Evolutionary conservation across 2,888 invertebrate species (phyloP), one percentile per base, ranked within the genome.

Genomic region (Pammene aurita): DNA sequence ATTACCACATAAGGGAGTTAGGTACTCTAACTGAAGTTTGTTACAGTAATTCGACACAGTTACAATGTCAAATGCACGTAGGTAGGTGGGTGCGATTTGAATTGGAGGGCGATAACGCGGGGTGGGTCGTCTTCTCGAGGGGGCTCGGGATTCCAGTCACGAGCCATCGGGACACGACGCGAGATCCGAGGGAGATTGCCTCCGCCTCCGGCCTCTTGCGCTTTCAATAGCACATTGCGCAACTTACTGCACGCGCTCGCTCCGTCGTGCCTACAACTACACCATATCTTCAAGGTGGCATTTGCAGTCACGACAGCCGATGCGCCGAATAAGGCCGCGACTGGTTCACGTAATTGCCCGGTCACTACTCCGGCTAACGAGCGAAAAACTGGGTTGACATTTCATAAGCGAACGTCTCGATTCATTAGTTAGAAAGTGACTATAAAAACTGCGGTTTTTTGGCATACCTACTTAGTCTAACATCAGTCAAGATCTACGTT

Each of bases 211-310:
- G 77, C 78, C 78, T 80, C 81, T 76, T 82, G 84, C 83, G 84
- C 84, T 84, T 86, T 86, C 85, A 84, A 85, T 86, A 85, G 81
- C 84, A 83, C 81, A 84, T 90, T 90, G 88, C 86, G 86, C 90
- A 89, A 90, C 88, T 88, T 84, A 83, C 81, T 84, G 87, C 87
- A 88, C 85, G 86, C 85, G 78, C 76, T 75, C 77, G 69, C 57
- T 73, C 75, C 72, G 72, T 88, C 86, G 85, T 87, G 86, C 87
- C 87, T 86, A 42, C 56, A 56, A 48, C 79, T 79, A 79, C 80
- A 80, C 80, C 80, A 79, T 85, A 84, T 82, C 84, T 85, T 82
- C 82, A 84, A 84, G 84, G 82, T 81, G 80, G 80, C 81, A 84
- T 80, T 82, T 75, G 78, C 72, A 84, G 82, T 86, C 85, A 88